Evolutionary conservation across 2,888 invertebrate species (phyloP), one percentile per base, ranked within the genome.

Genomic region (Ormyrus rosae): DNA sequence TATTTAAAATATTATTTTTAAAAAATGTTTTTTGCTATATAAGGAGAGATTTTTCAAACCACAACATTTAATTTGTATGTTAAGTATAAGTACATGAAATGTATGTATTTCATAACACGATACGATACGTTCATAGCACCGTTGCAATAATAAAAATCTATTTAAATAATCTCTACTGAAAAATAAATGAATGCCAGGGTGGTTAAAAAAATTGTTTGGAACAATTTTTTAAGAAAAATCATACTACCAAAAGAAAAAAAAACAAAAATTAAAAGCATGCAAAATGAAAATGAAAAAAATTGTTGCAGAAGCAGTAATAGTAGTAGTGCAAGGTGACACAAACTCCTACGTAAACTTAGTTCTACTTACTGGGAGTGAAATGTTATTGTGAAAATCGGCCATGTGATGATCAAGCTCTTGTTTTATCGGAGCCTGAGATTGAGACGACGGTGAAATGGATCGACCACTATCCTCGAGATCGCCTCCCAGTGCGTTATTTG

Each of bases 371-470:
- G 90, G 88, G 84, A 92, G 87, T 88, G 91, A 91, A 85, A 91
- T 89, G 85, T 90, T 90, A 87, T 91, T 88, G 85, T 90, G 91
- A 86, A 91, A 91, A 85, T 92, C 92, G 83, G 91, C 89, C 87
- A 92, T 88, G 78, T 90, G 90, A 89, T 93, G 93, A 81, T 90
- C 90, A 81, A 93, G 92, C 91, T 95, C 94, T 91, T 94, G 94
- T 91, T 95, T 95, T 85, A 93, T 92, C 87, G 92, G 92, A 85
- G 90, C 88, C 85, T 89, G 89, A 85, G 91, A 88, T 85, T 92
- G 92, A 81, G 93, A 91, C 83, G 92, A 89, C 89, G 92, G 91
- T 87, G 93, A 91, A 92, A 92, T 91, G 90, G 92, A 91, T 89
- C 94, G 92, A 79, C 91, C 90, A 84, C 91, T 90, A 86, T 91